A percentile compares a stretch with the other conserved stretches of the same genome.
Evolutionary conservation across 2,113 vertebrate genomes (phyloP).

Genomic region (Siniperca chuatsi): DNA sequence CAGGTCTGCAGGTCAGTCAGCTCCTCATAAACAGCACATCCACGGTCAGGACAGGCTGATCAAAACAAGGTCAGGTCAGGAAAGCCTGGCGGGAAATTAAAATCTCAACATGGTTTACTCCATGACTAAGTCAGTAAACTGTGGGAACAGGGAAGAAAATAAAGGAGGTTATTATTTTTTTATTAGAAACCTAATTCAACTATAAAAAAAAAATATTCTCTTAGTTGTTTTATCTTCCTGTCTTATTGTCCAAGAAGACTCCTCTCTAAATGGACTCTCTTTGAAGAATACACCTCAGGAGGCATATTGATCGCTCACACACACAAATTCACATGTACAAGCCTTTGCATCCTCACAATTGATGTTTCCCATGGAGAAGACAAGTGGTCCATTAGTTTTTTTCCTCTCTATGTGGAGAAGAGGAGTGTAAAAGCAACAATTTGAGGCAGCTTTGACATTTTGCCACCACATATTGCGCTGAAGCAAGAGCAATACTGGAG

Average conservation of each 20-base stretch:
- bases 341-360: constrained; percentile 43
- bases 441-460: constrained; percentile 57
- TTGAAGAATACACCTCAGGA: constrained; percentile 49
- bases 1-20: constrained; percentile 37
- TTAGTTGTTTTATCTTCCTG: background rate
- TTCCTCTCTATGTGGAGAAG: constrained; percentile 1
- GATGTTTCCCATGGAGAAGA: constrained; percentile 48
- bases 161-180: background rate
- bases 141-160: background rate
- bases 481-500: constrained; percentile 19
- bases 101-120: background rate
- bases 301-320: constrained; percentile 47
- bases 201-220: background rate
- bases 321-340: constrained; percentile 35
- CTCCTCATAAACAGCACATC: constrained; percentile 29
- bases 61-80: constrained; percentile 41
- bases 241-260: constrained; percentile 9
- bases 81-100: background rate
- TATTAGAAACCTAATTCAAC: background rate
- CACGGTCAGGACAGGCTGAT: constrained; percentile 35
- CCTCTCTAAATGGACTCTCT: constrained; percentile 37
- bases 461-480: background rate
- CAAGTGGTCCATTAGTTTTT: constrained; percentile 1
- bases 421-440: constrained; percentile 34
- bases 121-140: background rate